Evolutionary conservation across 1,140 invertebrate genomes (phyloP).

Genomic region (Lucilia sericata): DNA sequence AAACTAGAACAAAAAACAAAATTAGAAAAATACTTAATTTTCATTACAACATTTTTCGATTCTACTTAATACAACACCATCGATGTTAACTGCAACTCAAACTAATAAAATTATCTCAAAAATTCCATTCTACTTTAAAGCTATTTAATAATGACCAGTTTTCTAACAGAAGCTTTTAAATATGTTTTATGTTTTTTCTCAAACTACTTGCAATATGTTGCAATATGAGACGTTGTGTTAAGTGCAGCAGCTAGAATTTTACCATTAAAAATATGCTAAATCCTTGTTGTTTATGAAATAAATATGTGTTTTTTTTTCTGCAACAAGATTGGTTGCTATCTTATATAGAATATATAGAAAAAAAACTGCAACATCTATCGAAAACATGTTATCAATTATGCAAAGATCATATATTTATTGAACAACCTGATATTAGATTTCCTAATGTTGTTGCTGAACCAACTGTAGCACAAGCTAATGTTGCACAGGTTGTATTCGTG

Average conservation of each 20-base stretch:
- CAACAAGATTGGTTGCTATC: background rate
- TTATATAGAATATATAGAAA: background rate
- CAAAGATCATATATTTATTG: constrained; percentile 27
- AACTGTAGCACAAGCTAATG: background rate
- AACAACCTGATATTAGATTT: constrained; percentile 19
- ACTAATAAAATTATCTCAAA: too few species aligned
- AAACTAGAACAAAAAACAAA: too few species aligned
- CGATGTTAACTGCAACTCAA: too few species aligned
- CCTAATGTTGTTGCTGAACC: background rate
- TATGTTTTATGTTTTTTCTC: background rate
- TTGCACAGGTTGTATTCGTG: background rate
- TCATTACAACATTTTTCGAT: too few species aligned
- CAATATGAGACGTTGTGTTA: background rate
- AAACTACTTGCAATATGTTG: background rate
- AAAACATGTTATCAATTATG: constrained; percentile 23
- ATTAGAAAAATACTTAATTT: too few species aligned
- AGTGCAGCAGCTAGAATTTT: constrained; percentile 2
- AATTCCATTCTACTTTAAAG: too few species aligned
- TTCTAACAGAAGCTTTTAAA: constrained; percentile 10
- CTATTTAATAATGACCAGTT: background rate
- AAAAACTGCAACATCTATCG: background rate
- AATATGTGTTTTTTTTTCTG: background rate
- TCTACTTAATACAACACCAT: too few species aligned
- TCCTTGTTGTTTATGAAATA: constrained; percentile 9
- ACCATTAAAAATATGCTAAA: constrained; percentile 13